A percentile compares a stretch with the other conserved stretches of the same genome.
Evolutionary conservation across 2,888 invertebrate genomes (phyloP).

Genomic region (Sericinus montela): DNA sequence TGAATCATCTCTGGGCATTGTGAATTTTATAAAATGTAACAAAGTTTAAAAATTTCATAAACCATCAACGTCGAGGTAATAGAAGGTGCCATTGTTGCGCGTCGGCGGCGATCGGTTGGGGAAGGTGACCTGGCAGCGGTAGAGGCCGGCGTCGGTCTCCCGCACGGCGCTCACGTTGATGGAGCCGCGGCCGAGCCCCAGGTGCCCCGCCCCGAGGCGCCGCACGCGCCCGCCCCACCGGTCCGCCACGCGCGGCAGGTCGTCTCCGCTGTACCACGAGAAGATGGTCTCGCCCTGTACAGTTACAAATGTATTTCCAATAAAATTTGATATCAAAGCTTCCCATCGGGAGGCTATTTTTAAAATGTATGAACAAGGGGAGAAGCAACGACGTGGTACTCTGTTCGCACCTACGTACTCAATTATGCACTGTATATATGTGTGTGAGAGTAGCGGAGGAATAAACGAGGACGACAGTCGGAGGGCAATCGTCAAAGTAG

Average conservation of each 20-base stretch:
- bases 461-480: not conserved
- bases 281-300: conserved; percentile 87
- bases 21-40: no score
- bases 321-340: not conserved
- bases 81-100: conserved; percentile 93
- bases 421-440: not conserved
- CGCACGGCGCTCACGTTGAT: conserved; percentile 92
- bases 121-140: conserved; percentile 93
- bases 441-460: not conserved
- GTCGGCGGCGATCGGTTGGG: conserved; percentile 92
- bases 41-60: conserved; percentile 34
- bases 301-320: not conserved
- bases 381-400: not conserved
- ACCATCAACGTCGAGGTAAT: conserved; percentile 93
- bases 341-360: not conserved
- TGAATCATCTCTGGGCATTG: no score
- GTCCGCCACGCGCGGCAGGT: conserved; percentile 85
- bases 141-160: conserved; percentile 94
- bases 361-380: not conserved
- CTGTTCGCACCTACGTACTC: not conserved
- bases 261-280: conserved; percentile 87
- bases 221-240: conserved; percentile 88
- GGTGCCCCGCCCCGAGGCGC: conserved; percentile 74
- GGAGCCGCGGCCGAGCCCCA: conserved; percentile 81
- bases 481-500: not conserved